These are phyloP conservation scores for Melanotaenia nigrans DNA, from an alignment of 2,797 vertebrate genomes.

Conservation along the genomic window DNA sequence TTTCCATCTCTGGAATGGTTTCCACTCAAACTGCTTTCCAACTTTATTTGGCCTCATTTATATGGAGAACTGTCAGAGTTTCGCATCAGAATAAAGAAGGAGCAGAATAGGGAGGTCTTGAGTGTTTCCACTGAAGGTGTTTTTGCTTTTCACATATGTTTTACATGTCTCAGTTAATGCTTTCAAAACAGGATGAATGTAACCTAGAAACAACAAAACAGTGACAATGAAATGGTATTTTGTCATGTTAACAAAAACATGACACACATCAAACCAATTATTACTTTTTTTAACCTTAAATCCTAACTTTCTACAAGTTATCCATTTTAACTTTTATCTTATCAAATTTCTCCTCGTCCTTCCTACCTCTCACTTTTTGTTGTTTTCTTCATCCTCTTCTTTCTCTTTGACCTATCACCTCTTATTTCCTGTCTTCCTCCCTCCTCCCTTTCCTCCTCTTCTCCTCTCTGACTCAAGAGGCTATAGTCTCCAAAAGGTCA, in stretches of 20 bases:
- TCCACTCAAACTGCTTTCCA: conserved; percentile 55
- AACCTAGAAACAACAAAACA: not conserved
- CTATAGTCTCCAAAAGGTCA: conserved; percentile 78
- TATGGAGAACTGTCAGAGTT: conserved; percentile 32
- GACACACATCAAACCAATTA: no score
- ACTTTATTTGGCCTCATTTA: conserved; percentile 48
- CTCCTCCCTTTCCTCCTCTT: conserved; percentile 23
- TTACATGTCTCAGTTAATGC: not conserved
- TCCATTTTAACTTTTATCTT: not conserved
- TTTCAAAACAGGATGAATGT: not conserved
- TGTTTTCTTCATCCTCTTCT: conserved; percentile 35
- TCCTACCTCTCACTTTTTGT: conserved; percentile 29
- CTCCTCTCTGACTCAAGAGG: conserved; percentile 64
- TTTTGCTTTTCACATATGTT: not conserved
- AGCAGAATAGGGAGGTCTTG: conserved; percentile 9
- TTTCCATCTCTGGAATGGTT: conserved; percentile 62
- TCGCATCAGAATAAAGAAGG: conserved; percentile 31
- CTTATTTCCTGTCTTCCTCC: conserved; percentile 51
- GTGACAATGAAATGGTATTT: not conserved
- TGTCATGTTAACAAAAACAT: not conserved
- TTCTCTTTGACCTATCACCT: conserved; percentile 48
- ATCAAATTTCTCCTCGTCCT: conserved; percentile 34
- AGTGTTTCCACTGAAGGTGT: conserved; percentile 12
- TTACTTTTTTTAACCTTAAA: not conserved
- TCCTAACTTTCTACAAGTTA: not conserved